A percentile compares a stretch with the other conserved stretches of the same genome.
These are phyloP conservation scores for Corydoras maculifer DNA, from an alignment of 2,113 vertebrate genomes.

Conservation along the genomic window DNA sequence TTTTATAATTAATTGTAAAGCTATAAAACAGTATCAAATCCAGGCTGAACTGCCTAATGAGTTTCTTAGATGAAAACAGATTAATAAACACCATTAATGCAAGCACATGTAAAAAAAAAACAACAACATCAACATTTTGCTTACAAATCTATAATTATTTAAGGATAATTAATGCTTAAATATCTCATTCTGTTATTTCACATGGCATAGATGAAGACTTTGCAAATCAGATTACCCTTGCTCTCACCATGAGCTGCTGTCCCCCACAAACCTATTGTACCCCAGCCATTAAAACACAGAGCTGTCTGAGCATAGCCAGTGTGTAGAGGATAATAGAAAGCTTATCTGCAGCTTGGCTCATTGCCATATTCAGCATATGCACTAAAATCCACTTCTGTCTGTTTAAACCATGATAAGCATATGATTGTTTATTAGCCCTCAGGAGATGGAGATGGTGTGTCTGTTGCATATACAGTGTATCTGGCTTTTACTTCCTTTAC, in stretches of 20 bases:
- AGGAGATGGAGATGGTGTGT: conserved; percentile 1
- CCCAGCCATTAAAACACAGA: background rate
- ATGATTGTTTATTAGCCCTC: background rate
- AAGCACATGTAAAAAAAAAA: too few relatives aligned
- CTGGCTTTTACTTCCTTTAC: too few relatives aligned
- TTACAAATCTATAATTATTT: too few relatives aligned
- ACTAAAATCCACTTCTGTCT: conserved; percentile 17
- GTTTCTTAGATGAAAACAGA: too few relatives aligned
- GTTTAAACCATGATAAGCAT: conserved; percentile 23
- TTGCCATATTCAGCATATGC: conserved; percentile 5
- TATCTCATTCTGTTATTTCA: too few relatives aligned
- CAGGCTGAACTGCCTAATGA: too few relatives aligned
- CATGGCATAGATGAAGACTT: too few relatives aligned
- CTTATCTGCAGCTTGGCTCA: background rate
- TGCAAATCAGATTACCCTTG: background rate
- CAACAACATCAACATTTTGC: too few relatives aligned
- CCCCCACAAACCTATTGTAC: background rate
- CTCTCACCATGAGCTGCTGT: background rate
- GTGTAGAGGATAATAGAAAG: background rate
- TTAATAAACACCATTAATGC: too few relatives aligned
- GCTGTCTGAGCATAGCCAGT: background rate
- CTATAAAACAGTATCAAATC: too few relatives aligned
- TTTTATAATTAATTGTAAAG: too few relatives aligned
- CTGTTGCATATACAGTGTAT: background rate
- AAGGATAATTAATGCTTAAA: too few relatives aligned